Evolutionary conservation across 2,888 invertebrate species (phyloP).

Genomic region (Metopia argyrocephala): DNA sequence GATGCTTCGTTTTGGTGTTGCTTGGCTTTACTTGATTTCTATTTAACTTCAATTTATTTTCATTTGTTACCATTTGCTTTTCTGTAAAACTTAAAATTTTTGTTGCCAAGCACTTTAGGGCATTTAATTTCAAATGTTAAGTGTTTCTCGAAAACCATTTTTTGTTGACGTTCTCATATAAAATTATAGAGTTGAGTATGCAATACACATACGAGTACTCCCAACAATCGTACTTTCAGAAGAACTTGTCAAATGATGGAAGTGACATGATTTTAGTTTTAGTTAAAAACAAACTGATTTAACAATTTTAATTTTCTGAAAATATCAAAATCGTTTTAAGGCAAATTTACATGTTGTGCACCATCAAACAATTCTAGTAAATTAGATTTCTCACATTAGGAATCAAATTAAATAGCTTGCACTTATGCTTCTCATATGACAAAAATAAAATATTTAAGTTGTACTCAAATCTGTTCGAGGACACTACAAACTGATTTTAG

Average conservation of each 20-base stretch:
- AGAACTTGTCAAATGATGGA: conserved; percentile 11
- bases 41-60: not conserved
- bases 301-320: conserved; percentile 1
- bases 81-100: conserved; percentile 28
- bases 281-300: conserved; percentile 2
- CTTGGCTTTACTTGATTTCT: not conserved
- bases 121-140: not conserved
- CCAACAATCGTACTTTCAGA: too few species aligned
- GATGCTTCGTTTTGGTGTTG: conserved; percentile 1
- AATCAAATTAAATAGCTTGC: too few species aligned
- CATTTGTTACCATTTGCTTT: conserved; percentile 3
- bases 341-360: too few species aligned
- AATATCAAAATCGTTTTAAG: not conserved
- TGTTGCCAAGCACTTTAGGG: conserved; percentile 50
- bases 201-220: too few species aligned
- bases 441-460: too few species aligned
- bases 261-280: conserved; percentile 14
- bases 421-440: too few species aligned
- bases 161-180: not conserved
- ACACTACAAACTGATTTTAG: too few species aligned
- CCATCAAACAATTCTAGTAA: too few species aligned
- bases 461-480: too few species aligned
- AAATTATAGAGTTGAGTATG: not conserved
- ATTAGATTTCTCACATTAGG: too few species aligned
- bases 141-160: not conserved